Evolutionary conservation across 2,888 invertebrate species (phyloP), one percentile per base, ranked within the genome.

Genomic region (Caenorhabditis becei): DNA sequence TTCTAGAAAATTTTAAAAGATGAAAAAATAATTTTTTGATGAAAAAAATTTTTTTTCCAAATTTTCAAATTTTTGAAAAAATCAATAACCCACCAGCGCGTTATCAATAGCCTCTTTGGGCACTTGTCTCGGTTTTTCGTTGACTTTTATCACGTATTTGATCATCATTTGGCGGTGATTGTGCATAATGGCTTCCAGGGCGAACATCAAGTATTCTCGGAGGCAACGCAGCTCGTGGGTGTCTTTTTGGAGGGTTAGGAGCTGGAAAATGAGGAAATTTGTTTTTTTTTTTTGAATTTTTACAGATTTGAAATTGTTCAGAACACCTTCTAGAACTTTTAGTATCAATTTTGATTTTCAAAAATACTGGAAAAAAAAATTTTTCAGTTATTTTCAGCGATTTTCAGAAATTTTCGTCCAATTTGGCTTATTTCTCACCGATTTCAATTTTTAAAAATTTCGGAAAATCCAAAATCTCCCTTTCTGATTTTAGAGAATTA

Each of bases 111-210:
- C 44, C 1, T 61, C 32, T 24, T 67, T 59, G 28, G 77, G 53
- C 2, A 77, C 51, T 47, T 77, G 61, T 16, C 54, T 11, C 16
- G 67, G 77, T 14, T 37, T 11, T 2, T 77, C 51, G 32, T 58
- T 35, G 2, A 77, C 69, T n/a, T 63, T 62, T 28, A 70, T 56
- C 37, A 70, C 63, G 62, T 70, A 70, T 18, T 63, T 58, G 10
- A 65, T 58, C 80, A 80, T 80, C 67, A 80, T 74, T 44, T 80
- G 53, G 10, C 80, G 54, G 26, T 80, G 80, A 51, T 67, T 65
- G 4, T 80, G 67, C 80, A 80, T 80, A 5, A 74, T 69, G 5
- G 66, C 44, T 41, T 80, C 80, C 3, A 80, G 63, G 4, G 69
- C 78, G 5, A 70, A n/a, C 63, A 78, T 78, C 26, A 77, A 28